These are phyloP conservation scores for Ceratoteleas bidentatus DNA, from an alignment of 1,140 invertebrate genomes.

Conservation along the genomic window DNA sequence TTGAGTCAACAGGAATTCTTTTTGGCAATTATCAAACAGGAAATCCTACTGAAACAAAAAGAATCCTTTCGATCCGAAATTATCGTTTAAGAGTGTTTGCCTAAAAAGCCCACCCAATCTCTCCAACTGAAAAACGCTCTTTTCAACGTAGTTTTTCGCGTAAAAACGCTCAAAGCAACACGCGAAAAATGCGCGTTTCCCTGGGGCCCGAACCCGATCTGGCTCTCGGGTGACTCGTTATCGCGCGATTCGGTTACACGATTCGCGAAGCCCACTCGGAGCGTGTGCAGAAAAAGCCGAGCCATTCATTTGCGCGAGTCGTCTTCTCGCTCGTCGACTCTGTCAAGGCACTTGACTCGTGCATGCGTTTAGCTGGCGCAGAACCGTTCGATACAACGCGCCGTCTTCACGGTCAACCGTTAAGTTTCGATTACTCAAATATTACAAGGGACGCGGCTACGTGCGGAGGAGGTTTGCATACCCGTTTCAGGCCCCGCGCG, in stretches of 20 bases:
- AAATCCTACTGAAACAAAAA: too few species aligned
- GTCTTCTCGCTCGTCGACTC: conserved; percentile 48
- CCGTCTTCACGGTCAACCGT: conserved; percentile 73
- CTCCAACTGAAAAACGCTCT: too few species aligned
- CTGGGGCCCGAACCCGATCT: neutral
- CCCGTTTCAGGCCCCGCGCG: conserved; percentile 42
- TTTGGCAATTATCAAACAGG: too few species aligned
- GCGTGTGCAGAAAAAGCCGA: conserved; percentile 31
- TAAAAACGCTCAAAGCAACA: too few species aligned
- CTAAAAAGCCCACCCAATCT: too few species aligned
- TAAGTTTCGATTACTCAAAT: conserved; percentile 76
- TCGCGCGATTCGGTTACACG: conserved; percentile 21
- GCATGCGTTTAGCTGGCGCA: conserved; percentile 64
- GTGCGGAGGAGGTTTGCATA: conserved; percentile 67
- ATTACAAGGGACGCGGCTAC: conserved; percentile 70
- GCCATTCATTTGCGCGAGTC: conserved; percentile 53
- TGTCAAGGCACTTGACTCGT: conserved; percentile 62
- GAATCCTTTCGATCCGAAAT: too few species aligned
- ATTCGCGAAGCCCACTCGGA: conserved; percentile 15
- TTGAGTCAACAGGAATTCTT: too few species aligned
- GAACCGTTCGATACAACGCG: conserved; percentile 72
- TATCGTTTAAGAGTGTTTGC: too few species aligned
- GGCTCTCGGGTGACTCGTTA: neutral
- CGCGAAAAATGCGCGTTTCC: too few species aligned
- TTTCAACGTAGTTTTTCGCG: too few species aligned